phyloP scores from a whole-genome alignment of 2,113 vertebrate species.

The Falcunculus frontatus region DNA sequence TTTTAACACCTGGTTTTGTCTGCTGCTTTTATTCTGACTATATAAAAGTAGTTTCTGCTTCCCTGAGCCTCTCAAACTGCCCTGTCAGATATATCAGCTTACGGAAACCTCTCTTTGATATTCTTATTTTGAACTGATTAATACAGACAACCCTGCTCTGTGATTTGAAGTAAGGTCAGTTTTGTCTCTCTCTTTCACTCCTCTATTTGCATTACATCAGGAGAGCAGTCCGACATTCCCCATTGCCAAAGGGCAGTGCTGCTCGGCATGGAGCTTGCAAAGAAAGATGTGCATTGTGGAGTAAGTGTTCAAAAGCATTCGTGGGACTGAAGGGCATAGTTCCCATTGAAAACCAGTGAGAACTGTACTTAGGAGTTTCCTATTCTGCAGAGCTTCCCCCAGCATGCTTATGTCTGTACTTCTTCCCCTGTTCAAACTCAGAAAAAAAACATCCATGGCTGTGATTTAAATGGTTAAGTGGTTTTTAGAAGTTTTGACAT shows the following conservation, averaged over 20 bases:
- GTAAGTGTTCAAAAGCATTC: not conserved
- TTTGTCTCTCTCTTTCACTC: not conserved
- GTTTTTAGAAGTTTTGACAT: not conserved
- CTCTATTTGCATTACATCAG: not conserved
- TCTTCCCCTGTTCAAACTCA: not conserved
- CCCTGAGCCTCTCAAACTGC: not conserved
- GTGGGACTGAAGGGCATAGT: not conserved
- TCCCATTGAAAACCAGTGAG: not conserved
- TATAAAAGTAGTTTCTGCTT: not conserved
- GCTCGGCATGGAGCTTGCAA: rapidly evolving
- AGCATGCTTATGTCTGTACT: not conserved
- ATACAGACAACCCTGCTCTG: not conserved
- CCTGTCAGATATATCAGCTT: not conserved
- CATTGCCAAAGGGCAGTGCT: not conserved
- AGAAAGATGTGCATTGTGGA: not conserved
- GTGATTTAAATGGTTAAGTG: not conserved
- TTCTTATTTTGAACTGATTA: not conserved
- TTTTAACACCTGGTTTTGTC: not conserved
- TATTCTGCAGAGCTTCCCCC: not conserved
- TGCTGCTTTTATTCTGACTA: not conserved
- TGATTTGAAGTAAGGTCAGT: not conserved
- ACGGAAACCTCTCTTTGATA: not conserved
- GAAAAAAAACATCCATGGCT: not conserved
- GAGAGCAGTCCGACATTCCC: not conserved
- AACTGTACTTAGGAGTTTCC: not conserved